Evolutionary conservation across 2,888 invertebrate genomes (phyloP), one percentile per base, ranked within the genome.

Genomic region (Archaeoteleia sp.): DNA sequence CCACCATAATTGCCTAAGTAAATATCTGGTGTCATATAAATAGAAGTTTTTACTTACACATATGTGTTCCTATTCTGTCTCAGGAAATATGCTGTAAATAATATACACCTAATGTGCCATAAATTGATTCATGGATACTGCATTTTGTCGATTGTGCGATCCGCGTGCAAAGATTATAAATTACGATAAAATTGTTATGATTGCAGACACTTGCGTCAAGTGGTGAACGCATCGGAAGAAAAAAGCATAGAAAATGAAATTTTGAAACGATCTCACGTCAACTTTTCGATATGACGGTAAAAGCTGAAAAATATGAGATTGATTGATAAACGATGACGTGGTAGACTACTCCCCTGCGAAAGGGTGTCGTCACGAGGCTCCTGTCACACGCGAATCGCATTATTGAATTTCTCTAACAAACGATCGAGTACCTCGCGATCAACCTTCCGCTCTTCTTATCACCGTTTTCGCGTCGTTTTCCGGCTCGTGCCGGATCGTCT

Each of bases 361-460:
- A 51, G 49, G 63, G 68, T 68, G 66, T 57, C 67, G 61, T 67
- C 61, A 67, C 63, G 60, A 61, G 53, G 53, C 57, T 68, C 42
- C 75, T 74, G 76, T 78, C 78, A 77, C 55, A 71, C 71, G 72
- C 69, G 67, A 74, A 71, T 77, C 72, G 74, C 72, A 77, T 78
- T 78, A 78, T 77, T 78, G 78, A 77, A 78, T 79, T 78, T 78
- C 71, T 78, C 74, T 78, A 78, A 78, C 75, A 78, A 78, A 78
- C 75, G 77, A 77, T 78, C 74, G 74, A 74, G 74, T 73, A 67
- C 65, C 58, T 35, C 60, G 55, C 57, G 55, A 65, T 54, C 57
- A 60, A 53, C 32, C 55, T 54, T 57, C 48, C 34, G 37, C 46
- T 48, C 51, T 54, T 60, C 42, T 61, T 63, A 54, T 54, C 30